A percentile compares a stretch with the other conserved stretches of the same genome.
phyloP scores from a whole-genome alignment of 2,113 vertebrate genomes.

The Archilochus colubris region DNA sequence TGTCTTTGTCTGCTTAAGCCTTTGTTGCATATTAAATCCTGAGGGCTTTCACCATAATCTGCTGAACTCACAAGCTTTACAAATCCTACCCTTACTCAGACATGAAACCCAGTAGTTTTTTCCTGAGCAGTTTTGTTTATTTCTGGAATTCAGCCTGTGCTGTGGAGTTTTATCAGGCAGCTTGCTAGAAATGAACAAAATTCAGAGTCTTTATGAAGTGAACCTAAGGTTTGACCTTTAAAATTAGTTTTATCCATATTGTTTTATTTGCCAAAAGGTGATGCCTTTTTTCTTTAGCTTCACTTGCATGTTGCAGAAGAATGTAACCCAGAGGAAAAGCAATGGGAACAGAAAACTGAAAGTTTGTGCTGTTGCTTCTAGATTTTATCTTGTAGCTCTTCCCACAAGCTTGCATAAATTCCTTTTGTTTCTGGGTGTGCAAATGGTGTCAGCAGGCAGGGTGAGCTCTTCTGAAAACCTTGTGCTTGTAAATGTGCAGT shows the following conservation, averaged over 20 bases:
- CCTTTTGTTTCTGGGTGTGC: neutral
- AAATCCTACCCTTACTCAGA: neutral
- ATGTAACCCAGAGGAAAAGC: neutral
- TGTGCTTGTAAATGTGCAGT: neutral
- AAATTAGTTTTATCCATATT: rapidly evolving
- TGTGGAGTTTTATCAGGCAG: neutral
- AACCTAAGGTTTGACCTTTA: neutral
- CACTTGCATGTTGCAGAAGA: neutral
- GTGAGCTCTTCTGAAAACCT: neutral
- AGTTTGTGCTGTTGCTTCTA: neutral
- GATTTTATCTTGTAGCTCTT: neutral
- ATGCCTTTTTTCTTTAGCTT: neutral
- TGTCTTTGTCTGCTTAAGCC: constrained; percentile 49
- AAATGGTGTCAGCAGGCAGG: neutral
- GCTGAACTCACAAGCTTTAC: neutral
- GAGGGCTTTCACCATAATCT: constrained; percentile 41
- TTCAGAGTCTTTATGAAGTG: neutral
- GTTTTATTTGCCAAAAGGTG: neutral
- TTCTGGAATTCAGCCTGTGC: neutral
- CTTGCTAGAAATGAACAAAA: neutral
- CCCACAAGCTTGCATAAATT: neutral
- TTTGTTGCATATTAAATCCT: constrained; percentile 46
- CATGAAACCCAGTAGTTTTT: neutral
- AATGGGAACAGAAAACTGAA: neutral
- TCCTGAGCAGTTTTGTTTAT: neutral